Evolutionary conservation across 2,113 vertebrate genomes (phyloP).

Genomic region (Bagarius yarrelli): DNA sequence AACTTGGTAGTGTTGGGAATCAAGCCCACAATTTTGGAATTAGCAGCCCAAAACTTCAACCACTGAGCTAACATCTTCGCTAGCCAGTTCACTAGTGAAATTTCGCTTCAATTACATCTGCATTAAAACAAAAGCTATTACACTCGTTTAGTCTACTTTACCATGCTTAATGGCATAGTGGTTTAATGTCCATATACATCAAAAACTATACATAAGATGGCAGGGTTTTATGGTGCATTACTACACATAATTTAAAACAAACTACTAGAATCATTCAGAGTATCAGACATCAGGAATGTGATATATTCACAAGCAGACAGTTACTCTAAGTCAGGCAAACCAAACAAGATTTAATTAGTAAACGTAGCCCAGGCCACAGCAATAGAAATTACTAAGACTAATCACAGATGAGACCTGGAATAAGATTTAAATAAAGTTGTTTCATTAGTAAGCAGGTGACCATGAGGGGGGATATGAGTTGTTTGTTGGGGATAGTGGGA

Average conservation of each 20-base stretch:
- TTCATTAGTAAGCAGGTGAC: neutral
- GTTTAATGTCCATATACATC: slow-evolving; percentile 25
- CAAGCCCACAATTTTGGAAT: too few relatives aligned
- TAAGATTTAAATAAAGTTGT: neutral
- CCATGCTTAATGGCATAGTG: slow-evolving; percentile 10
- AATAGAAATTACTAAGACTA: too few relatives aligned
- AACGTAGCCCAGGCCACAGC: neutral
- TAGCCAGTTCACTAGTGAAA: neutral
- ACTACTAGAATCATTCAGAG: neutral
- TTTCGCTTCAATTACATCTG: slow-evolving; percentile 31
- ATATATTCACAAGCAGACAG: neutral
- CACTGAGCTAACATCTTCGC: too few relatives aligned
- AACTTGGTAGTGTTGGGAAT: too few relatives aligned
- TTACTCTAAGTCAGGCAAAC: neutral
- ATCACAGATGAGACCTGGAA: neutral
- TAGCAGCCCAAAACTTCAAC: too few relatives aligned
- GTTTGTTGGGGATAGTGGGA: neutral
- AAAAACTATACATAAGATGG: slow-evolving; percentile 9
- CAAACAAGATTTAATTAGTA: neutral
- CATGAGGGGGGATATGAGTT: neutral
- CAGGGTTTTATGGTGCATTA: slow-evolving; percentile 3
- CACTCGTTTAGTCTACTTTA: slow-evolving; percentile 19
- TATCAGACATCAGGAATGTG: neutral
- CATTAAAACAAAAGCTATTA: slow-evolving; percentile 33
- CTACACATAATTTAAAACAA: slow-evolving; percentile 1